Percentiles rank a stretch among this genome's conserved stretches.
phyloP scores from a whole-genome alignment of 2,113 vertebrate genomes.

The Caranx melampygus region DNA sequence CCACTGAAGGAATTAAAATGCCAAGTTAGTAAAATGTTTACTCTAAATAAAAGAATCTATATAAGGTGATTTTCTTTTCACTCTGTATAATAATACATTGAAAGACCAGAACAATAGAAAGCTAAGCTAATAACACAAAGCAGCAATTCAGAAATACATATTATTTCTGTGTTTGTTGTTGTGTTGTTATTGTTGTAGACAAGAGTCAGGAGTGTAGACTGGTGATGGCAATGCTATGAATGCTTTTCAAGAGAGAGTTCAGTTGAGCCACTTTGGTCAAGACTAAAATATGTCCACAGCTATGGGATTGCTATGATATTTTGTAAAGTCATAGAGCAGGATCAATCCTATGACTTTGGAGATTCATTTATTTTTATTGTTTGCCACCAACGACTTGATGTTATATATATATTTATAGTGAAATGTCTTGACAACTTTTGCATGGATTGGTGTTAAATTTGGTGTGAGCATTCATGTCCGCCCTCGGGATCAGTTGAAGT shows the following conservation, averaged over 20 bases:
- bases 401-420: too few relatives aligned
- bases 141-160: neutral
- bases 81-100: neutral
- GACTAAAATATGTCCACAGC: neutral
- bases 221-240: neutral
- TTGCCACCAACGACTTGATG: neutral
- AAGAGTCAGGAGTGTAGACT: neutral
- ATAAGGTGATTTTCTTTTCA: neutral
- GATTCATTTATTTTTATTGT: neutral
- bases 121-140: neutral
- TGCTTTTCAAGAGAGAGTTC: neutral
- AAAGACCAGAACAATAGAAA: neutral
- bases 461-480: neutral
- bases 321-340: neutral
- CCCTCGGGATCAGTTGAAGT: neutral
- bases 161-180: neutral
- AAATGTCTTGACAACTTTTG: neutral
- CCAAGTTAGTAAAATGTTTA: neutral
- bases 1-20: conserved; percentile 77
- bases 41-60: neutral
- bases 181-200: neutral
- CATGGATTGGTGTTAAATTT: neutral
- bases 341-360: neutral
- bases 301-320: neutral
- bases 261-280: neutral